Base-by-base conservation (phyloP, 2,113 vertebrate genomes). In the Ibidorhyncha struthersii region DNA sequence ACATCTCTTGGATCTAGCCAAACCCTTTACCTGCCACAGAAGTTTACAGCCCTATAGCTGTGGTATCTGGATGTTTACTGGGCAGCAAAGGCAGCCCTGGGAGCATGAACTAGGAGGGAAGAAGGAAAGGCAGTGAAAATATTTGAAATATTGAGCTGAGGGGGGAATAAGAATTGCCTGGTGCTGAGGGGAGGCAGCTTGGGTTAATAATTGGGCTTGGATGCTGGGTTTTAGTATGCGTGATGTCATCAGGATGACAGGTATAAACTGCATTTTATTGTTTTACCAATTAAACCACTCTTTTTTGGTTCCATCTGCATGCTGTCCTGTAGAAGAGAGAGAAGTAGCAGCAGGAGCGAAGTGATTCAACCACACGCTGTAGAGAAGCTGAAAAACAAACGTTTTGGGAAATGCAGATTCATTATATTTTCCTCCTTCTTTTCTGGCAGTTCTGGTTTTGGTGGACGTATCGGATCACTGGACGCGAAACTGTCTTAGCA, bases 391-490 rank as follows among this genome's bases (percentile, higher is more conserved):
- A 10, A 62, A 26, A 76, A 43, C 1, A 0, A 65, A 41, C 4
- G 18, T 23, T 50, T 6, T 65, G 66, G 45, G 21, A 47, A 15
- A n/a, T 3, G 27, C n/a, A 27, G 29, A 6, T 86, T 82, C 3
- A 13, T 78, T 13, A 1, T 3, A 0, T 81, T 90, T 12, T 20
- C 10, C 5, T 74, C 19, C 1, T 10, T 67, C 16, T 95, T 45
- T 77, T 13, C 69, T 97, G 96, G 53, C 97, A 99, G 99, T 99
- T 88, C 94, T 99, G 23, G 99, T 99, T 84, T 94, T 99, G 93
- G 99, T 99, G 96, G 99, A 99, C 1, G 98, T 99, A 45, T 98
- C 99, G 0, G 99, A 99, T 96, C 99, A 98, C 95, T 99, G 99
- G 99, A 99, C 97, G 6, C 96, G 98, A 73, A 96, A 86, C 74